phyloP scores from a whole-genome alignment of 2,797 vertebrate species.

The Petrocephalus sullivani region DNA sequence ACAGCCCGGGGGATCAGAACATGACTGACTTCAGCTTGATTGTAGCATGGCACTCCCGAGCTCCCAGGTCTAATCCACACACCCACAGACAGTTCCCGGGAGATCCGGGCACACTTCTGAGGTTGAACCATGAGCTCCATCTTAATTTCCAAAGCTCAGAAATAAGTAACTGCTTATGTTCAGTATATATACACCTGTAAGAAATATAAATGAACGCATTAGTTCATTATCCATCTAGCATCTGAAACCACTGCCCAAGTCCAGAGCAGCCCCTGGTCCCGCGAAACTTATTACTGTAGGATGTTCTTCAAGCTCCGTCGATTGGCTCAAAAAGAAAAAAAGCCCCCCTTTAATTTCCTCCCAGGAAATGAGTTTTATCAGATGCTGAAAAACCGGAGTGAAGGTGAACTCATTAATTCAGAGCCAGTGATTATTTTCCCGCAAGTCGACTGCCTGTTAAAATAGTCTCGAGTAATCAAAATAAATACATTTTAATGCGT shows the following conservation, averaged over 20 bases:
- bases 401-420: conserved; percentile 25
- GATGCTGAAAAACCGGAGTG: conserved; percentile 61
- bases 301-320: conserved; percentile 65
- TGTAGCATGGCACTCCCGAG: background rate
- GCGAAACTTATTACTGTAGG: conserved; percentile 68
- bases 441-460: background rate
- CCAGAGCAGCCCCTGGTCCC: conserved; percentile 51
- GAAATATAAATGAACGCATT: background rate
- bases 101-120: background rate
- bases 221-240: background rate
- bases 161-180: background rate
- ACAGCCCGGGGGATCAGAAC: background rate
- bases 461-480: background rate
- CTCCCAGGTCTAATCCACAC: background rate
- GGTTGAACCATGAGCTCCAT: background rate
- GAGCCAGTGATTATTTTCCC: background rate
- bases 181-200: background rate
- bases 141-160: background rate
- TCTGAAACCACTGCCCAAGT: conserved; percentile 57
- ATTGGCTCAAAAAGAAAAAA: conserved; percentile 58
- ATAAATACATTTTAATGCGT: conserved; percentile 13
- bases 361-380: conserved; percentile 69
- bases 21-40: background rate
- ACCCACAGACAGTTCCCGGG: background rate
- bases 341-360: conserved; percentile 66